Percentiles rank a stretch among this genome's conserved stretches.
Conservation (phyloP, 1,140 invertebrate genomes). For the Pissodes strobi region DNA sequence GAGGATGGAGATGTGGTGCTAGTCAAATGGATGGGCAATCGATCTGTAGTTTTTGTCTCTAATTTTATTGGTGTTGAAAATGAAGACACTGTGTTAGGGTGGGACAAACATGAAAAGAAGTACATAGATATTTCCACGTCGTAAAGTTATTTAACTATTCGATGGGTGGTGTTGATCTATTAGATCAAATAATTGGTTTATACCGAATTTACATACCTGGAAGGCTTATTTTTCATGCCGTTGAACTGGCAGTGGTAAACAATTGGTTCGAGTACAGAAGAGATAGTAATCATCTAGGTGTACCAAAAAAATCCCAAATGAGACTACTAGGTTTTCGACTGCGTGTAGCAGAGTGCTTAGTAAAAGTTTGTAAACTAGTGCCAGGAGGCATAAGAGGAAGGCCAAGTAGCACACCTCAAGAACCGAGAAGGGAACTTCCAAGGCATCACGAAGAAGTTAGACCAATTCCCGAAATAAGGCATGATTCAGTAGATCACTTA, state of each 20-base stretch:
- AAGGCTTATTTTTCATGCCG: slow-evolving; percentile 3
- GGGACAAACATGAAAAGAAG: neutral
- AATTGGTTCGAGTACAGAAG: neutral
- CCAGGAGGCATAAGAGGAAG: no score
- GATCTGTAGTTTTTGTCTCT: no score
- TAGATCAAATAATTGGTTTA: no score
- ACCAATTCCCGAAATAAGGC: neutral
- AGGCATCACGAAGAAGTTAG: neutral
- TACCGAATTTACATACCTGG: no score
- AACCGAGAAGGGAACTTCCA: neutral
- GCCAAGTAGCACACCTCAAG: no score
- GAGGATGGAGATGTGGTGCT: slow-evolving; percentile 19
- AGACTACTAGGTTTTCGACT: neutral
- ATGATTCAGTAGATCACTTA: slow-evolving; percentile 1
- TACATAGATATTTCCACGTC: no score
- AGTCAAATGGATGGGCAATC: slow-evolving; percentile 15
- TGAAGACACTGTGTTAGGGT: no score
- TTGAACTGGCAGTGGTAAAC: no score
- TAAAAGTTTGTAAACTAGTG: neutral
- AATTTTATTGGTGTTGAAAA: slow-evolving; percentile 5
- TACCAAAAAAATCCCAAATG: neutral
- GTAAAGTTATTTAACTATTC: no score
- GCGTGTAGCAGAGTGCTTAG: neutral
- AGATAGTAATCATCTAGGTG: no score
- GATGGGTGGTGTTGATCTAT: no score